Evolutionary conservation across 2,888 invertebrate species (phyloP).

Genomic region (Xanthorhoe designata): DNA sequence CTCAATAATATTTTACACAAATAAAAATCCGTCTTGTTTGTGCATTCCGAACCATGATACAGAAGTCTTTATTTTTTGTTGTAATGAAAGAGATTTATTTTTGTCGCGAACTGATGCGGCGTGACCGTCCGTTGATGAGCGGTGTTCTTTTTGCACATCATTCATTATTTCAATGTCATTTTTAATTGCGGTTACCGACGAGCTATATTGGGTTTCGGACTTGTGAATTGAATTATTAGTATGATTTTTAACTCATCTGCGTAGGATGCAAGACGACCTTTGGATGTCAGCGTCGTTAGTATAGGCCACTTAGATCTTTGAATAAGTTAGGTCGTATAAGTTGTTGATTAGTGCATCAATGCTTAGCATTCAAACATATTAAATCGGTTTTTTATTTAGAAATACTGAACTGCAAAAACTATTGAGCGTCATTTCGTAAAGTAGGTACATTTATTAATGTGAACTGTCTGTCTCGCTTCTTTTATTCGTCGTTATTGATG

Average conservation of each 20-base stretch:
- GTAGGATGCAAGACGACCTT: not conserved
- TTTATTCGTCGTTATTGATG: not conserved
- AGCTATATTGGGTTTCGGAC: constrained; percentile 20
- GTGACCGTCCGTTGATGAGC: constrained; percentile 57
- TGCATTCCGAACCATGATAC: constrained; percentile 9
- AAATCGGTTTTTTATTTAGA: too few species aligned
- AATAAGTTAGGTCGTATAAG: too few species aligned
- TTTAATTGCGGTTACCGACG: constrained; percentile 52
- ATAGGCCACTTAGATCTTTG: not conserved
- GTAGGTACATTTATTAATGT: too few species aligned
- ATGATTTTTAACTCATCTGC: not conserved
- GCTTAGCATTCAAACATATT: too few species aligned
- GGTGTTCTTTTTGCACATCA: constrained; percentile 52
- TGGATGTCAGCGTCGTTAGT: not conserved
- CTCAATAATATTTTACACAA: not conserved
- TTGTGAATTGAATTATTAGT: constrained; percentile 9
- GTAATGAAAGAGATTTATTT: constrained; percentile 57
- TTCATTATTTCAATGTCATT: constrained; percentile 66
- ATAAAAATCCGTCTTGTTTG: constrained; percentile 12
- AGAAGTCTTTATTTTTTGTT: constrained; percentile 35
- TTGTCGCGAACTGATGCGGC: constrained; percentile 57
- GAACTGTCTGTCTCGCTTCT: too few species aligned
- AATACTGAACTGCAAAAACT: too few species aligned
- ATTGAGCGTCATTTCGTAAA: too few species aligned
- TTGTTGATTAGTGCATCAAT: too few species aligned